Base-by-base conservation (phyloP, 1,140 invertebrate species). In the Pogonomyrmex californicus region DNA sequence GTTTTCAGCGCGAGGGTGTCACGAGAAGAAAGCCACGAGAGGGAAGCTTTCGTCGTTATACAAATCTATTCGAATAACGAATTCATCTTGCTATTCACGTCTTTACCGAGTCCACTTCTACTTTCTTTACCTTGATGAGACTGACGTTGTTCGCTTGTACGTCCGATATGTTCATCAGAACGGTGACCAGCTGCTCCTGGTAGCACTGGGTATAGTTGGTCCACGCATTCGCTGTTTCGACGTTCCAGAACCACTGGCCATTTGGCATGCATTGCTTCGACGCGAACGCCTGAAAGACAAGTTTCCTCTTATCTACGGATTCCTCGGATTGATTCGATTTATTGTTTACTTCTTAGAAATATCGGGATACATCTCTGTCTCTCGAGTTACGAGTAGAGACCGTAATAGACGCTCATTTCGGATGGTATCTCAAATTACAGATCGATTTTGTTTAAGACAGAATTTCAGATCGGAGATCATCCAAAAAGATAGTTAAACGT, bases 201-300 rank as follows among this genome's bases (percentile, higher is more conserved):
- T 93, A 95, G 89, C 97, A 97, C 33, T 95, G 93, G 5, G 95
- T 95, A 82, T 96, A 97, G 93, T 97, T 97, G 62, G 95, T 96
- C 96, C 96, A 97, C 4, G 94, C 95, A 41, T 65, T 91, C 63
- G 96, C 95, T 2, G 90, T 92, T 38, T 94, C 92, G 4, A 87
- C 58, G 63, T 93, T 95, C 82, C 93, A 93, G 85, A 94, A 97
- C 97, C 97, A 97, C 12, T 95, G 93, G 2, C 96, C 97, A 77
- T 96, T 93, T 17, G 90, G 63, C 87, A 95, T 95, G 88, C 97
- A 97, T 76, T 95, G 92, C 87, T 94, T 96, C 1, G 95, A 96
- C 1, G 96, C 97, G 66, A 94, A 94, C 2, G 93, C 95, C 96
- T 96, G 85, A 58, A 88, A 65, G 1, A 63, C 4, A 9, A 12